Evolutionary conservation across 1,140 invertebrate genomes (phyloP).

Genomic region (Cyphomyrmex costatus): DNA sequence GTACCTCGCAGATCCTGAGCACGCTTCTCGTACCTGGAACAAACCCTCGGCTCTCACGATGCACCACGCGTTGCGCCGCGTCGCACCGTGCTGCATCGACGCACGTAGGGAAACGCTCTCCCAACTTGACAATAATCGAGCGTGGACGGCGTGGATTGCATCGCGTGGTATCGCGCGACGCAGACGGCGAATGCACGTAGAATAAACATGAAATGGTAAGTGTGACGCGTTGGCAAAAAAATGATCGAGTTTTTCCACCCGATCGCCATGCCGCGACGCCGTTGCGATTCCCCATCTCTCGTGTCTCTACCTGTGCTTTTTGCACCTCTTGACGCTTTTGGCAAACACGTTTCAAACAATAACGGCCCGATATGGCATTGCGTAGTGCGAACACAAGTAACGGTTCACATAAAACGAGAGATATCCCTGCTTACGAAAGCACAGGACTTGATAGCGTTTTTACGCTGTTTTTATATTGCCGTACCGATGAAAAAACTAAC

Average conservation of each 20-base stretch:
- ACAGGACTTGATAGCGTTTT: conserved; percentile 10
- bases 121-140: not conserved
- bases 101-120: not conserved
- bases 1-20: not conserved
- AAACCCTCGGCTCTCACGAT: conserved; percentile 15
- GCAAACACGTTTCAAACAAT: conserved; percentile 13
- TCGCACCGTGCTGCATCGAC: not conserved
- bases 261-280: too few relatives aligned
- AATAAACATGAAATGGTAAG: not conserved
- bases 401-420: conserved; percentile 7
- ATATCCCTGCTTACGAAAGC: not conserved
- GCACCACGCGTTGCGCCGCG: not conserved
- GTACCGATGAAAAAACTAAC: conserved; percentile 8
- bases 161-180: conserved; percentile 7
- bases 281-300: not conserved
- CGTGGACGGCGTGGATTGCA: not conserved
- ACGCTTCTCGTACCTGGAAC: conserved; percentile 20
- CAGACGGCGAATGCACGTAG: not conserved
- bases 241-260: not conserved
- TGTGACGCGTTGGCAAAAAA: not conserved
- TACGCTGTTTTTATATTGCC: conserved; percentile 1
- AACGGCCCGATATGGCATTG: not conserved
- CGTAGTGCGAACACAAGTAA: conserved; percentile 4
- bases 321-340: not conserved
- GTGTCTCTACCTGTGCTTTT: not conserved